Percentiles rank a stretch among this genome's conserved stretches.
These are phyloP conservation scores for Podarcis cretensis DNA, from an alignment of 2,113 vertebrate species.

Conservation along the genomic window DNA sequence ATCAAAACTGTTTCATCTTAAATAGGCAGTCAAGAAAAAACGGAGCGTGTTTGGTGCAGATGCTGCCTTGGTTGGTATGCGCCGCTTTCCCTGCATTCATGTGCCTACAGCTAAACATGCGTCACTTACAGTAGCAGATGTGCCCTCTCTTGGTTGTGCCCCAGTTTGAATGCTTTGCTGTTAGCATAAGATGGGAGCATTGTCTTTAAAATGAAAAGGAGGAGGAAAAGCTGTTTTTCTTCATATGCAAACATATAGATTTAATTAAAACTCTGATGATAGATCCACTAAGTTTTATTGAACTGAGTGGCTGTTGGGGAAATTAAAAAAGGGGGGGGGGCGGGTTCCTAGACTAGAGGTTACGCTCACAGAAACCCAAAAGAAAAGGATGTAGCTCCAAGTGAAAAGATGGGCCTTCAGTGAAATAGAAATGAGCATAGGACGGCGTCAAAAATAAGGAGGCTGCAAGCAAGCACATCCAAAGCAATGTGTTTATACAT, in stretches of 20 bases:
- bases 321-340: no score
- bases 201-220: not conserved
- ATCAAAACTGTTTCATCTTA: not conserved
- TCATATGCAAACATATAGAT: not conserved
- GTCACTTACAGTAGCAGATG: constrained; percentile 6
- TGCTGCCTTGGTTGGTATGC: not conserved
- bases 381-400: no score
- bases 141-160: not conserved
- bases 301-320: not conserved
- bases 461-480: no score
- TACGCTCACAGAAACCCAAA: no score
- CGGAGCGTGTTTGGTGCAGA: not conserved
- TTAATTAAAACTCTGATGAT: not conserved
- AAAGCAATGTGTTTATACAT: no score
- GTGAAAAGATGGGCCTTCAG: no score
- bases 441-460: no score
- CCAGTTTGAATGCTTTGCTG: not conserved
- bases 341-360: no score
- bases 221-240: not conserved
- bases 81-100: not conserved
- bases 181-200: not conserved
- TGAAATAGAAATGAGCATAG: no score
- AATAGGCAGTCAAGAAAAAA: not conserved
- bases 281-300: not conserved
- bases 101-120: not conserved